A percentile compares a stretch with the other conserved stretches of the same genome.
Evolutionary conservation across 2,113 vertebrate genomes (phyloP).

Genomic region (Dolichallabes microphthalmus): DNA sequence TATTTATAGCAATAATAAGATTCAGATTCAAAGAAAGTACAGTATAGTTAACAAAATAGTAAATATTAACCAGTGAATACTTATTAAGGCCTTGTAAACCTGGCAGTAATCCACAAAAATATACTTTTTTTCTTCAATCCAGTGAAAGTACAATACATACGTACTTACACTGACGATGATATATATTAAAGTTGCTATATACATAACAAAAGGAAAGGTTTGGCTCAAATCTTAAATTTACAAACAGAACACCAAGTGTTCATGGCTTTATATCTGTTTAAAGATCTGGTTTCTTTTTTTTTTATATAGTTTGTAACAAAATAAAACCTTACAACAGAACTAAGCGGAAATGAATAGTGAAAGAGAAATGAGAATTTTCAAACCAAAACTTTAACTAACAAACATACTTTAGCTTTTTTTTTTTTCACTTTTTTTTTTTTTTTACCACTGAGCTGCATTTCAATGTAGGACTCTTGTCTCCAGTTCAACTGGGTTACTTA

Average conservation of each 20-base stretch:
- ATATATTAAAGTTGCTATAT: slow-evolving; percentile 90
- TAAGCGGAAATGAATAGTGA: slow-evolving; percentile 79
- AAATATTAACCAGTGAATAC: slow-evolving; percentile 95
- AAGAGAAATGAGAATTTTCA: slow-evolving; percentile 81
- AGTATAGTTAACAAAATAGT: slow-evolving; percentile 93
- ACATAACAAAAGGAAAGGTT: slow-evolving; percentile 85
- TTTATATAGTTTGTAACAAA: slow-evolving; percentile 78
- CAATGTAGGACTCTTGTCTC: slow-evolving; percentile 84
- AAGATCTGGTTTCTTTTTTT: slow-evolving; percentile 84
- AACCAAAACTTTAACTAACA: slow-evolving; percentile 83
- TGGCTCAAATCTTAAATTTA: slow-evolving; percentile 97
- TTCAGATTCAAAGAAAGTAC: slow-evolving; percentile 87
- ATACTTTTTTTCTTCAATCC: slow-evolving; percentile 86
- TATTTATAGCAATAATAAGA: slow-evolving; percentile 74
- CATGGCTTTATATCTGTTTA: slow-evolving; percentile 94
- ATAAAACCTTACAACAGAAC: slow-evolving; percentile 75
- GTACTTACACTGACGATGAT: slow-evolving; percentile 91
- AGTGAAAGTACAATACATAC: slow-evolving; percentile 89
- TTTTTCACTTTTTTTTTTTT: slow-evolving; percentile 79
- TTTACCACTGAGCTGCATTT: slow-evolving; percentile 86
- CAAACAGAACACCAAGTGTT: slow-evolving; percentile 91
- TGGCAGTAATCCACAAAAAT: slow-evolving; percentile 98
- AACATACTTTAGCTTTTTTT: slow-evolving; percentile 98
- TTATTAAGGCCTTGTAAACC: slow-evolving; percentile 90
- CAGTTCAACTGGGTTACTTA: slow-evolving; percentile 85